These are phyloP conservation scores for Hypsibius dujardini DNA, from an alignment of 1,140 invertebrate genomes.

Conservation along the genomic window DNA sequence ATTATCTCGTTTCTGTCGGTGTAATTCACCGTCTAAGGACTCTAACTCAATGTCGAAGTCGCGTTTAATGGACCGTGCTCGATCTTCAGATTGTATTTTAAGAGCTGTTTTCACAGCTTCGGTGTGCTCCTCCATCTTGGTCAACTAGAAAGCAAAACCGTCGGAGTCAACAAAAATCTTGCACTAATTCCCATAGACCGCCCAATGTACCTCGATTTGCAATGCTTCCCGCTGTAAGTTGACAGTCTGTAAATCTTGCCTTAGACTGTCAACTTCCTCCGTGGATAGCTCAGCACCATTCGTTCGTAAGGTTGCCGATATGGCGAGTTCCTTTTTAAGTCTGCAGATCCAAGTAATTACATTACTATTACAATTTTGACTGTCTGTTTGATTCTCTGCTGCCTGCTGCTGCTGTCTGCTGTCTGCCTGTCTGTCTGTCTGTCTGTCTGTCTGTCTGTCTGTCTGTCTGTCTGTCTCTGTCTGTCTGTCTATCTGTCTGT, in stretches of 20 bases:
- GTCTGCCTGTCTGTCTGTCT: too few species aligned
- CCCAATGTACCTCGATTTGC: constrained; percentile 46
- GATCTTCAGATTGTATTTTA: constrained; percentile 6
- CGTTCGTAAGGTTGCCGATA: background rate
- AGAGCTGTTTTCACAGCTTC: background rate
- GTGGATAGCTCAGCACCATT: background rate
- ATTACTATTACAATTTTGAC: too few species aligned
- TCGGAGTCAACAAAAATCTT: background rate
- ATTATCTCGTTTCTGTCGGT: constrained; percentile 2
- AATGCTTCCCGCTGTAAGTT: constrained; percentile 51
- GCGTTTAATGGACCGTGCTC: background rate
- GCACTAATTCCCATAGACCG: background rate
- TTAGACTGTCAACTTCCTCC: constrained; percentile 52
- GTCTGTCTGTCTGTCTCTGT: too few species aligned
- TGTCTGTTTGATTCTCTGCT: too few species aligned
- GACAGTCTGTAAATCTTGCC: constrained; percentile 63
- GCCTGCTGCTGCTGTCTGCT: too few species aligned
- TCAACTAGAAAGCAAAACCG: background rate
- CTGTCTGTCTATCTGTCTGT: too few species aligned
- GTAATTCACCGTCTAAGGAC: background rate
- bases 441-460: too few species aligned
- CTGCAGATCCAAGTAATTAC: background rate
- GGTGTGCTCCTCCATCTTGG: background rate
- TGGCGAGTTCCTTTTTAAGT: background rate
- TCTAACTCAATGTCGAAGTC: background rate